Conservation (phyloP, 2,888 invertebrate species). For the Theodoxus fluviatilis region DNA sequence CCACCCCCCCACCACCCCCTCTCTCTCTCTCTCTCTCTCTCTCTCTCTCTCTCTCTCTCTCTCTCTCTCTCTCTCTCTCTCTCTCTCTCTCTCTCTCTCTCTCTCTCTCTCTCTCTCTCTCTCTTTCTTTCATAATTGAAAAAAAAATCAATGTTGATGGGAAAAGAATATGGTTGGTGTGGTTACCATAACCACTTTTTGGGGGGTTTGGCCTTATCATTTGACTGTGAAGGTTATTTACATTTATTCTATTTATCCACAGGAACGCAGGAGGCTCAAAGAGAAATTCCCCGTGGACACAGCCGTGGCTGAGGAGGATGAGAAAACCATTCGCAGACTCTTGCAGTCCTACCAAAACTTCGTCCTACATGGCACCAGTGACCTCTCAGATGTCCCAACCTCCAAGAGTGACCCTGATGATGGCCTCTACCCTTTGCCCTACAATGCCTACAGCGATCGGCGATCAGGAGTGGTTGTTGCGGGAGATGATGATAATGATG, state of each 20-base stretch:
- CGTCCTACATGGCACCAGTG: slow-evolving; percentile 43
- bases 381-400: slow-evolving; percentile 27
- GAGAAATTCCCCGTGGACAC: slow-evolving; percentile 83
- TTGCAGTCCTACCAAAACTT: slow-evolving; percentile 79
- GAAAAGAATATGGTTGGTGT: background rate
- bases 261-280: slow-evolving; percentile 84
- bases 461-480: too few species aligned
- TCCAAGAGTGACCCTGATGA: slow-evolving; percentile 32
- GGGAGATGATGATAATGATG: too few species aligned
- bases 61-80: background rate
- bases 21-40: background rate
- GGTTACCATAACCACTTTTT: background rate
- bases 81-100: background rate
- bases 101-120: background rate
- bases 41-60: background rate
- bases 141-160: too few species aligned
- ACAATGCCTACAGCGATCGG: slow-evolving; percentile 56
- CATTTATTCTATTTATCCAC: slow-evolving; percentile 37
- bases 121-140: too few species aligned
- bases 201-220: background rate
- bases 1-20: background rate
- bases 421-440: slow-evolving; percentile 51
- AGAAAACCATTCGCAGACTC: slow-evolving; percentile 79
- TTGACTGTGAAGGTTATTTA: background rate
- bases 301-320: slow-evolving; percentile 77